Evolutionary conservation across 2,797 vertebrate species (phyloP), one percentile per base, ranked within the genome.

Genomic region (Varecia variegata): DNA sequence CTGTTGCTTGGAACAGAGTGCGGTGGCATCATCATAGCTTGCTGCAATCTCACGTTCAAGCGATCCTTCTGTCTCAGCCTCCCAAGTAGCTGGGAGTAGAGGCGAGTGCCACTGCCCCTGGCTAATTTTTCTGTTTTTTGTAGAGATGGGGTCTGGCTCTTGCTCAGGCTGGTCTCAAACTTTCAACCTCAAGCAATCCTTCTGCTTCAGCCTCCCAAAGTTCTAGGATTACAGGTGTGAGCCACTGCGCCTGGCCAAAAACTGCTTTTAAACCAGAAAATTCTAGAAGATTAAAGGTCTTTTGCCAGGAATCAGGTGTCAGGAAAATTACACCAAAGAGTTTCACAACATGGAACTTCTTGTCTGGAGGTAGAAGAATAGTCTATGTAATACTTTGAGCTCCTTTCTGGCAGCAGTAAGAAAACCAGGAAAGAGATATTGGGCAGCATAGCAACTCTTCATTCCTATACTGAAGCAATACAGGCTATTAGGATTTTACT

Each of bases 231-330:
- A n/a, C 17, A 65, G 62, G 32, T n/a, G 15, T 35, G 15, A 65
- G 62, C 62, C 62, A 65, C 32, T 17, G n/a, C 17, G 7, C 32
- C n/a, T 18, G 62, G 17, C 15, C 23, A 54, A 79, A 94, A 67
- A 8, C 60, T 71, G 80, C 35, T 94, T 83, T 90, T 45, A 93
- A 93, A 91, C 9, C 47, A 85, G 43, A 89, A 95, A 91, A 96
- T 7, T 56, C 47, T 7, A 81, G 56, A 82, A 23, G 35, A 92
- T 18, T 50, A 54, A 80, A 82, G 60, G 43, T 70, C 56, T 86
- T 96, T 76, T 85, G 62, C n/a, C 32, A 96, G 32, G 3, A 91
- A 95, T 77, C 50, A 74, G 20, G 35, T 43, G 77, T 73, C 14
- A 20, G 76, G 91, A 88, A 94, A 94, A 79, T 25, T 21, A 12